Evolutionary conservation across 2,113 vertebrate species (phyloP).

Genomic region (Daubentonia madagascariensis): DNA sequence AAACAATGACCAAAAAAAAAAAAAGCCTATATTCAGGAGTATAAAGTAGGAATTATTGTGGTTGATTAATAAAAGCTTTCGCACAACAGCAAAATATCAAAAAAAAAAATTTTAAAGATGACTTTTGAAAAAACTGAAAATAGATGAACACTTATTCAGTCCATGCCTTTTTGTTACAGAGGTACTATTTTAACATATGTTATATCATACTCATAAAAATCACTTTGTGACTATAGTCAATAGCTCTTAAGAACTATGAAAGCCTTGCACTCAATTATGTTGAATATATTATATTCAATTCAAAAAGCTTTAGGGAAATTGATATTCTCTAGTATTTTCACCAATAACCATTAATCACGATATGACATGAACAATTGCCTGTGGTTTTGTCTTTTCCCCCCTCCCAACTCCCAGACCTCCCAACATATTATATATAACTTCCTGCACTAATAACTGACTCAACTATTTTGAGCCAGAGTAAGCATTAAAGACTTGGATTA

Average conservation of each 20-base stretch:
- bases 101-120: background rate
- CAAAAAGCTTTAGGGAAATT: background rate
- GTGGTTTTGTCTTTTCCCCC: background rate
- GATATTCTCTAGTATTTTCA: conserved; percentile 10
- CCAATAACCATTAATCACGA: conserved; percentile 7
- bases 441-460: background rate
- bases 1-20: background rate
- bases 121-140: background rate
- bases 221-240: background rate
- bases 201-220: background rate
- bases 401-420: background rate
- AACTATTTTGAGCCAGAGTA: background rate
- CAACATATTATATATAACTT: background rate
- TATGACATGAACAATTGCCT: background rate
- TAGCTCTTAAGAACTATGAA: conserved; percentile 6
- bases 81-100: background rate
- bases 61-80: background rate
- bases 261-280: background rate
- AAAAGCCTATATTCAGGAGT: background rate
- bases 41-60: background rate
- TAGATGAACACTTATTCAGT: background rate
- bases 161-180: background rate
- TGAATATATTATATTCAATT: conserved; percentile 18
- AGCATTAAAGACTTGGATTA: background rate
- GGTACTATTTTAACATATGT: background rate